Percentiles rank a stretch among this genome's conserved stretches.
phyloP scores from a whole-genome alignment of 2,888 invertebrate species.

The Ariolimax columbianus region DNA sequence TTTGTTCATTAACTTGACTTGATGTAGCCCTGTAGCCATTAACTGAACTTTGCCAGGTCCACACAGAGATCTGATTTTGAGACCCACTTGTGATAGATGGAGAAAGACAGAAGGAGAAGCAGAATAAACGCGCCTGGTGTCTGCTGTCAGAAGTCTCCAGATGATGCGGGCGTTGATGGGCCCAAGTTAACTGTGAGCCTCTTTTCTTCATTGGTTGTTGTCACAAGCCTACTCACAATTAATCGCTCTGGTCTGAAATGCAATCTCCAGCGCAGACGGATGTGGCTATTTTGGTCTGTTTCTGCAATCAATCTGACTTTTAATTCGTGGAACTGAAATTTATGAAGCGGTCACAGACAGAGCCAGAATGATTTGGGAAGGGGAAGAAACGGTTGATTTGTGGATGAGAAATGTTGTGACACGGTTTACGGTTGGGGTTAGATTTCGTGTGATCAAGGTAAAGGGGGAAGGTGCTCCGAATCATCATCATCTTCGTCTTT shows the following conservation, averaged over 20 bases:
- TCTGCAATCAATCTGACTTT: neutral
- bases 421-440: neutral
- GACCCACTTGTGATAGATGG: too few species aligned
- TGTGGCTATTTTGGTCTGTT: conserved; percentile 10
- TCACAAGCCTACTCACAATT: neutral
- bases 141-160: neutral
- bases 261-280: neutral
- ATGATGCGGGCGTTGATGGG: neutral
- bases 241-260: conserved; percentile 1
- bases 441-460: too few species aligned
- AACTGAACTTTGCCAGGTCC: too few species aligned
- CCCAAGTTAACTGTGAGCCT: neutral
- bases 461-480: too few species aligned
- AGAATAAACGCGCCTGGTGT: neutral
- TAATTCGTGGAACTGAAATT: conserved; percentile 4
- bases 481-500: too few species aligned
- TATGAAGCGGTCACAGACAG: neutral
- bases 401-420: neutral
- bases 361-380: neutral
- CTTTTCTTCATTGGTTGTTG: neutral
- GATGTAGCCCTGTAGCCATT: too few species aligned
- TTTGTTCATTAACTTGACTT: too few species aligned
- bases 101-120: neutral
- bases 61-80: too few species aligned
- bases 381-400: conserved; percentile 8